phyloP scores from a whole-genome alignment of 1,140 invertebrate species.

The Formica exsecta region DNA sequence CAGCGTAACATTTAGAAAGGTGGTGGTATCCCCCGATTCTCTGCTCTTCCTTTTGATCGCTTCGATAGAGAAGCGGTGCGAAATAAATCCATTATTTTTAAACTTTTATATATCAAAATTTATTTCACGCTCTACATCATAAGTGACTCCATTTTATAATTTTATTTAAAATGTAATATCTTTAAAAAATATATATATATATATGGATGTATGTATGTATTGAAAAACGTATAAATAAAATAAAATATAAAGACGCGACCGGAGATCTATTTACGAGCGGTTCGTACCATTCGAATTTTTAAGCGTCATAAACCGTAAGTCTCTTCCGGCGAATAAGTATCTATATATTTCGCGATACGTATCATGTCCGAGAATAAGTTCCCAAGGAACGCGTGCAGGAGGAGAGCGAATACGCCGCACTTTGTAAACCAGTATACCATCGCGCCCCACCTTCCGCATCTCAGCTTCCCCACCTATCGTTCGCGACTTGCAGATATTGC shows the following conservation, averaged over 20 bases:
- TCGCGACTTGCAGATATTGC: conserved; percentile 57
- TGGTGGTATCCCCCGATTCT: neutral
- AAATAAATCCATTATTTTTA: neutral
- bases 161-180: neutral
- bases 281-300: conserved; percentile 34
- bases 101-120: neutral
- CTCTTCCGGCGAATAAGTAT: conserved; percentile 71
- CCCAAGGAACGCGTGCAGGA: conserved; percentile 65
- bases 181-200: neutral
- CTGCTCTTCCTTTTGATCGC: neutral
- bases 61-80: too few species aligned
- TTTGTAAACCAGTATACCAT: conserved; percentile 72
- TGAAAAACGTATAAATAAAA: conserved; percentile 31
- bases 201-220: neutral
- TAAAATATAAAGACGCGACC: conserved; percentile 1
- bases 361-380: conserved; percentile 64
- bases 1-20: conserved; percentile 63
- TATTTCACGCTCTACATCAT: neutral
- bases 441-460: conserved; percentile 63
- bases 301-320: conserved; percentile 67
- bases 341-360: conserved; percentile 70
- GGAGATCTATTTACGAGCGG: conserved; percentile 33
- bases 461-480: conserved; percentile 63
- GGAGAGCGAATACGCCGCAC: conserved; percentile 32
- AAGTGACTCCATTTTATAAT: neutral